Conservation (phyloP, 2,113 vertebrate genomes). For the Thryonomys swinderianus region DNA sequence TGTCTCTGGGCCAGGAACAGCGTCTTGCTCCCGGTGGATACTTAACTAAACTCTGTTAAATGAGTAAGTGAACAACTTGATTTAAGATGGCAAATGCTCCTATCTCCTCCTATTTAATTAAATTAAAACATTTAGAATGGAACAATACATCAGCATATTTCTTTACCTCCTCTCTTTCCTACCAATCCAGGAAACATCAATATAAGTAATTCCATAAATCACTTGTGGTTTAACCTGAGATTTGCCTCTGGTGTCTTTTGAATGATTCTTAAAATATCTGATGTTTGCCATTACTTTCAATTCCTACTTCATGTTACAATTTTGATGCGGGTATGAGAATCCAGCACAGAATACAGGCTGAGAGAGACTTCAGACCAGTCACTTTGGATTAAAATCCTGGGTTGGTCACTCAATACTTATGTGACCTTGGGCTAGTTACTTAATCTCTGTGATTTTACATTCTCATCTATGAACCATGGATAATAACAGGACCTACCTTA, state of each 20-base stretch:
- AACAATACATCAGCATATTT: not conserved
- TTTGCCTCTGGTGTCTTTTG: conserved; percentile 14
- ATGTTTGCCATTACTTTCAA: not conserved
- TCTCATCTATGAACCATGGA: not conserved
- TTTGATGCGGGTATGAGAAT: not conserved
- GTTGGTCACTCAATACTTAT: not conserved
- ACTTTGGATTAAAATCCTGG: not conserved
- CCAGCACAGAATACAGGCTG: not conserved
- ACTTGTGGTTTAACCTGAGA: not conserved
- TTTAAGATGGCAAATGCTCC: conserved; percentile 5
- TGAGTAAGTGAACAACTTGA: conserved; percentile 33
- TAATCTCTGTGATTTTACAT: conserved; percentile 7
- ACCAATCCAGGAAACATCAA: not conserved
- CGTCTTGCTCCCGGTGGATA: not conserved
- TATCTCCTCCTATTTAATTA: not conserved
- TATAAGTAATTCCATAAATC: not conserved
- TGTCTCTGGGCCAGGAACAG: not conserved
- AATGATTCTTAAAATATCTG: not conserved
- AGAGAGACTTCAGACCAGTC: not conserved
- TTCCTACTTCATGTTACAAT: not conserved
- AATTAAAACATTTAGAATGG: conserved; percentile 23
- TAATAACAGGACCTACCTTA: not conserved
- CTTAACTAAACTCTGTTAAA: conserved; percentile 5
- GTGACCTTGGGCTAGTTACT: not conserved
- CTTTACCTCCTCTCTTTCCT: not conserved